Percentiles rank a stretch among this genome's conserved stretches.
These are phyloP conservation scores for Huso huso DNA, from an alignment of 2,797 vertebrate genomes.

Conservation along the genomic window DNA sequence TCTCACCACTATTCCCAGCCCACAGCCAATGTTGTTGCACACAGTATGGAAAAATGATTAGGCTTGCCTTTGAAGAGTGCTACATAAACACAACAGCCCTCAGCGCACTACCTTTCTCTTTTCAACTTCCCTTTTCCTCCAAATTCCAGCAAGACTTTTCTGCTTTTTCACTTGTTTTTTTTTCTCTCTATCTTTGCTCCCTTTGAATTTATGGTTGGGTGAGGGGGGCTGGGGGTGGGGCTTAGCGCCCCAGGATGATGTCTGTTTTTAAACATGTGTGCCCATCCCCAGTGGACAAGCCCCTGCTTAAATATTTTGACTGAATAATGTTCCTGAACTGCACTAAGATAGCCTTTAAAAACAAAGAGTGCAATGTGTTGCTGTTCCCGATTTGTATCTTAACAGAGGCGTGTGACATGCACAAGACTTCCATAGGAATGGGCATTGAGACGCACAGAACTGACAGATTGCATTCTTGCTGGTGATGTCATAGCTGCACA, in stretches of 20 bases:
- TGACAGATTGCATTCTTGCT: slow-evolving; percentile 9
- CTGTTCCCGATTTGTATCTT: slow-evolving; percentile 41
- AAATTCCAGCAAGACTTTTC: slow-evolving; percentile 48
- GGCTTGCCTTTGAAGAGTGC: slow-evolving; percentile 61
- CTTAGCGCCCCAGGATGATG: background rate
- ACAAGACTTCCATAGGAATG: background rate
- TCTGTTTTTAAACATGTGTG: slow-evolving; percentile 4
- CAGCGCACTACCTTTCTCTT: slow-evolving; percentile 51
- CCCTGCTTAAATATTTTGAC: slow-evolving; percentile 44
- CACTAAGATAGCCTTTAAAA: slow-evolving; percentile 33
- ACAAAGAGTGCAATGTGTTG: slow-evolving; percentile 31
- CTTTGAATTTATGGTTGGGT: slow-evolving; percentile 30
- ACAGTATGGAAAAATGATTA: slow-evolving; percentile 73
- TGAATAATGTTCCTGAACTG: background rate
- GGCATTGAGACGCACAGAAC: background rate
- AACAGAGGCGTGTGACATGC: background rate
- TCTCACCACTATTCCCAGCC: slow-evolving; percentile 28
- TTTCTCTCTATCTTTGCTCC: slow-evolving; percentile 28
- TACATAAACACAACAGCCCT: slow-evolving; percentile 69
- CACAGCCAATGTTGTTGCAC: slow-evolving; percentile 17
- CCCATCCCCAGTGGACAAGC: slow-evolving; percentile 24
- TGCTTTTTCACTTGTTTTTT: slow-evolving; percentile 54
- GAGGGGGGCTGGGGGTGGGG: slow-evolving; percentile 17
- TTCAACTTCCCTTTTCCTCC: slow-evolving; percentile 35
- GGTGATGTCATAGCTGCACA: slow-evolving; percentile 18